Conservation (phyloP, 2,888 invertebrate genomes). For the Terebella lapidaria region DNA sequence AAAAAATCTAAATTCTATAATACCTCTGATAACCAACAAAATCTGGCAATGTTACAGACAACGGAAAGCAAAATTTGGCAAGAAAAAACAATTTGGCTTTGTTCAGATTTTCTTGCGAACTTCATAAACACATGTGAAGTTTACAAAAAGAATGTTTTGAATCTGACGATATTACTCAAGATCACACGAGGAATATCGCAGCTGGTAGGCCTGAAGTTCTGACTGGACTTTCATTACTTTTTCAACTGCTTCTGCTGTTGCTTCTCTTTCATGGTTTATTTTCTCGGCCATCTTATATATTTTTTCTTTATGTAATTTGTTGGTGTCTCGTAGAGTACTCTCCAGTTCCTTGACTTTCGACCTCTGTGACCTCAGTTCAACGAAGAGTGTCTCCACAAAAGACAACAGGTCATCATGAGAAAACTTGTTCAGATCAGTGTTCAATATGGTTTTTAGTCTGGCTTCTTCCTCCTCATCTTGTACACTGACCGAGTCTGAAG, state of each 20-base stretch:
- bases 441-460: too few relatives aligned
- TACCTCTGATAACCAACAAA: too few relatives aligned
- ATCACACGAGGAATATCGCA: too few relatives aligned
- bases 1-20: too few relatives aligned
- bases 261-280: slow-evolving; percentile 31
- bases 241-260: slow-evolving; percentile 35
- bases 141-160: too few relatives aligned
- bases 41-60: too few relatives aligned
- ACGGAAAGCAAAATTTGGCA: too few relatives aligned
- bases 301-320: slow-evolving; percentile 24
- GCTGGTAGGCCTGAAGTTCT: slow-evolving; percentile 16
- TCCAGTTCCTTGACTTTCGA: slow-evolving; percentile 10
- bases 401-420: not conserved
- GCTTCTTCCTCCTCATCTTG: not conserved
- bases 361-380: slow-evolving; percentile 7
- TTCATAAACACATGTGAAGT: too few relatives aligned
- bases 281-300: slow-evolving; percentile 28
- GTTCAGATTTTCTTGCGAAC: too few relatives aligned
- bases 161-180: too few relatives aligned
- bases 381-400: not conserved
- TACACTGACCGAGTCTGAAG: not conserved
- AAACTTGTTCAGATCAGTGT: not conserved
- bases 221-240: slow-evolving; percentile 34
- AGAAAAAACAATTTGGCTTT: too few relatives aligned
- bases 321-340: slow-evolving; percentile 27